A percentile compares a stretch with the other conserved stretches of the same genome.
phyloP scores from a whole-genome alignment of 2,888 invertebrate species.

The Lysandra coridon region DNA sequence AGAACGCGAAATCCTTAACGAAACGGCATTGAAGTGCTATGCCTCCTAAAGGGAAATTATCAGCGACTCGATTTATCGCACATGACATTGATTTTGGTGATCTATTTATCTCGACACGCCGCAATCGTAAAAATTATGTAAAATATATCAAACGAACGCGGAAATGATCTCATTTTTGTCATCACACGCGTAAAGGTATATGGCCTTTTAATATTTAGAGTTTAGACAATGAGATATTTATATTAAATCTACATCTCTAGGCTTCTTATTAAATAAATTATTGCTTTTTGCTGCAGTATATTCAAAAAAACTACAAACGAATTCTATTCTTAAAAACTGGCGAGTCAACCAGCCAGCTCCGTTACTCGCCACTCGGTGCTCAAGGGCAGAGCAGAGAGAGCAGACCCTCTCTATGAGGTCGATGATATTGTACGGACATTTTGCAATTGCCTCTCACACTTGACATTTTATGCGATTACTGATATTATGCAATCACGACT shows the following conservation, averaged over 20 bases:
- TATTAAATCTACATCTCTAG: not conserved
- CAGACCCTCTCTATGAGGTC: not conserved
- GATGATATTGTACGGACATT: slow-evolving; percentile 1
- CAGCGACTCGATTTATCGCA: not conserved
- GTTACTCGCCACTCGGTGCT: not conserved
- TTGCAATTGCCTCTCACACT: not conserved
- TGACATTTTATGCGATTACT: not conserved
- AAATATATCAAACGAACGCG: not conserved
- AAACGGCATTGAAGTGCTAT: not conserved
- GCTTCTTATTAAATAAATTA: not conserved
- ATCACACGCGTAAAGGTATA: not conserved
- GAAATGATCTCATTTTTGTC: not conserved
- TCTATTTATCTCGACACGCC: not conserved
- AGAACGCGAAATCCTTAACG: not conserved
- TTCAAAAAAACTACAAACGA: not conserved
- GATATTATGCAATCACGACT: not conserved
- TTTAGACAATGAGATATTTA: not conserved
- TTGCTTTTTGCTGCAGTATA: not conserved
- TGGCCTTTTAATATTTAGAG: not conserved
- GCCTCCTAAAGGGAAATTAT: not conserved
- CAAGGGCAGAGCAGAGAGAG: not conserved
- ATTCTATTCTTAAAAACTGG: slow-evolving; percentile 7
- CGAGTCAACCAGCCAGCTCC: not conserved
- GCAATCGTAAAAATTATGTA: not conserved
- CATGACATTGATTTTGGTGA: not conserved